Conservation (phyloP, 2,113 vertebrate species). For the Rhinoderma darwinii region DNA sequence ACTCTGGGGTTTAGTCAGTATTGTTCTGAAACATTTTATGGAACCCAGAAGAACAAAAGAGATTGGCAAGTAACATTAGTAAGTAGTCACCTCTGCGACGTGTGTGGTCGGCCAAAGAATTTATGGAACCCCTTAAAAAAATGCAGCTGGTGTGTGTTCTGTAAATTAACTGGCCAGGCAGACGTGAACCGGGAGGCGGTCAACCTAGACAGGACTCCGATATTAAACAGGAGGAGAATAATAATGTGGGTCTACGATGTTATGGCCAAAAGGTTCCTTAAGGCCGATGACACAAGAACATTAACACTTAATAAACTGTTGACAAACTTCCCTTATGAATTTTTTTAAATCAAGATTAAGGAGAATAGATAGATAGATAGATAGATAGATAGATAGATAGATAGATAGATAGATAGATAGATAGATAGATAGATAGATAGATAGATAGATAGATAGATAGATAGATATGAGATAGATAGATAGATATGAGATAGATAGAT, state of each 20-base stretch:
- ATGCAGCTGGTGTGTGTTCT: conserved; percentile 15
- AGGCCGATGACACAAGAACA: neutral
- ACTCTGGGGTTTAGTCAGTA: neutral
- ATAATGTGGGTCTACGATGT: neutral
- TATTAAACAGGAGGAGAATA: neutral
- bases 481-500: too few relatives aligned
- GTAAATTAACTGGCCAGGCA: neutral
- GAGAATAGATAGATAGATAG: neutral
- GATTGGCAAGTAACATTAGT: conserved; percentile 9
- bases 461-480: too few relatives aligned
- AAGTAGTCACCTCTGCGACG: neutral
- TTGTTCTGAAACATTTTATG: conserved; percentile 26
- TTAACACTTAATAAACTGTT: conserved; percentile 2
- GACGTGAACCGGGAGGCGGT: neutral
- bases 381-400: conserved; percentile 22
- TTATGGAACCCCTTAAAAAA: neutral
- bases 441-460: neutral
- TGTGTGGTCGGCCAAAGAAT: conserved; percentile 24
- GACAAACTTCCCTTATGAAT: neutral
- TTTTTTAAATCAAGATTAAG: neutral
- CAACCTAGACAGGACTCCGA: neutral
- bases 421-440: conserved; percentile 1
- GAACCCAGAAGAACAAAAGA: conserved; percentile 36
- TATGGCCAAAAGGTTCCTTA: neutral
- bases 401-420: conserved; percentile 17